Conservation (phyloP, 2,797 vertebrate genomes). For the Macroramphosus scolopax region DNA sequence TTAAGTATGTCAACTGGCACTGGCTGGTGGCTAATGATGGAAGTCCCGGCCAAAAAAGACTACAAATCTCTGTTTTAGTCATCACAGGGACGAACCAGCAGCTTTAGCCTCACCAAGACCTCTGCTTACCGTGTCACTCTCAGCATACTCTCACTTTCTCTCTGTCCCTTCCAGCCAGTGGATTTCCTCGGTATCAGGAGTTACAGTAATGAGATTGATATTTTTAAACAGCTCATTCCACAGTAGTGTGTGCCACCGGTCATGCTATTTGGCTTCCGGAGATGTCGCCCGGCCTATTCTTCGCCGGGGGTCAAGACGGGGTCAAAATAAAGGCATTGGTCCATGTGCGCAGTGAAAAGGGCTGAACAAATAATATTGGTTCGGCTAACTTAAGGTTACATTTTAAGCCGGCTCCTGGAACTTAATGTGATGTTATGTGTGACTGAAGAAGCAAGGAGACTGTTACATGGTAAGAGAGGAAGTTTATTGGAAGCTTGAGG, state of each 20-base stretch:
- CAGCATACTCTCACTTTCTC: constrained; percentile 17
- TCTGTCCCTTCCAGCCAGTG: constrained; percentile 6
- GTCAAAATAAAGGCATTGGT: constrained; percentile 4
- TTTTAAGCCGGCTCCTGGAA: not conserved
- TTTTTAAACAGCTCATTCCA: constrained; percentile 33
- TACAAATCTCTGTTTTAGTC: constrained; percentile 34
- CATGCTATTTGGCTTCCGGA: constrained; percentile 22
- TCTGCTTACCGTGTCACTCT: constrained; percentile 19
- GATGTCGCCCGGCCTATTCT: constrained; percentile 27
- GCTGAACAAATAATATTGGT: constrained; percentile 6
- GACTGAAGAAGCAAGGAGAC: too few relatives aligned
- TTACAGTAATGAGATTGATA: constrained; percentile 53
- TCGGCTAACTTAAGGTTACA: constrained; percentile 1
- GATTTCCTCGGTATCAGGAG: constrained; percentile 40
- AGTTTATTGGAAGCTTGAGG: too few relatives aligned
- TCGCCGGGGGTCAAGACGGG: constrained; percentile 6
- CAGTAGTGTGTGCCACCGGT: constrained; percentile 14
- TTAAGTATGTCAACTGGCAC: constrained; percentile 40
- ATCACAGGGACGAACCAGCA: constrained; percentile 35
- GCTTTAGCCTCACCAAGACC: constrained; percentile 27
- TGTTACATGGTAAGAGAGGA: too few relatives aligned
- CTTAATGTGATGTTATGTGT: not conserved
- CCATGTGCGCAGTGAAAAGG: constrained; percentile 2
- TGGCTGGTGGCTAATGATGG: constrained; percentile 35
- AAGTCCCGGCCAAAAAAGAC: constrained; percentile 33